Conservation (phyloP, 2,888 invertebrate genomes). For the Rhagonycha fulva region DNA sequence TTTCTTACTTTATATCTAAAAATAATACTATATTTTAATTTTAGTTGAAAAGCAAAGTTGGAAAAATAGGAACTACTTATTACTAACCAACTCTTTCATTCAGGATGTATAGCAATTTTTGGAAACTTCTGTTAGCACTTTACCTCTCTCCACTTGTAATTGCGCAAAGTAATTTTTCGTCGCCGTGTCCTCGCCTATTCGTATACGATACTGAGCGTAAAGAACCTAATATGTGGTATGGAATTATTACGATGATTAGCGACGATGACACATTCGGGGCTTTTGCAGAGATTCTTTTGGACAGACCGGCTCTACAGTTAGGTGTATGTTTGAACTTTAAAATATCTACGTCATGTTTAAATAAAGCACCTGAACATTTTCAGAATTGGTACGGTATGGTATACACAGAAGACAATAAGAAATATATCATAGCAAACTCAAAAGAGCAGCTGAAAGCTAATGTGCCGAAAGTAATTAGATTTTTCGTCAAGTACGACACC, state of each 20-base stretch:
- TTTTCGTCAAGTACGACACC: conserved; percentile 65
- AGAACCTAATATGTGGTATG: conserved; percentile 62
- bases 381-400: conserved; percentile 61
- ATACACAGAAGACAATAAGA: conserved; percentile 61
- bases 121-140: background rate
- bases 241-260: conserved; percentile 60
- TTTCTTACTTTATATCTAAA: too few species aligned
- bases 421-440: conserved; percentile 63
- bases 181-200: conserved; percentile 62
- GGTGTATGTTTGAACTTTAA: conserved; percentile 59
- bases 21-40: too few species aligned
- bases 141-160: background rate
- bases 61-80: too few species aligned
- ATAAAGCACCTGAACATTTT: conserved; percentile 52
- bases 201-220: conserved; percentile 45
- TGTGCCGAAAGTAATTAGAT: conserved; percentile 60
- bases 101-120: background rate
- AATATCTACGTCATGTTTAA: background rate
- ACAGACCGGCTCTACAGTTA: conserved; percentile 63
- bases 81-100: too few species aligned
- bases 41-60: too few species aligned
- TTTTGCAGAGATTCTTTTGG: conserved; percentile 63
- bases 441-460: conserved; percentile 60
- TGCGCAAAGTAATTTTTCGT: conserved; percentile 4
- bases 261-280: conserved; percentile 63